phyloP scores from a whole-genome alignment of 2,888 invertebrate genomes.

The Leptinotarsa juncta region DNA sequence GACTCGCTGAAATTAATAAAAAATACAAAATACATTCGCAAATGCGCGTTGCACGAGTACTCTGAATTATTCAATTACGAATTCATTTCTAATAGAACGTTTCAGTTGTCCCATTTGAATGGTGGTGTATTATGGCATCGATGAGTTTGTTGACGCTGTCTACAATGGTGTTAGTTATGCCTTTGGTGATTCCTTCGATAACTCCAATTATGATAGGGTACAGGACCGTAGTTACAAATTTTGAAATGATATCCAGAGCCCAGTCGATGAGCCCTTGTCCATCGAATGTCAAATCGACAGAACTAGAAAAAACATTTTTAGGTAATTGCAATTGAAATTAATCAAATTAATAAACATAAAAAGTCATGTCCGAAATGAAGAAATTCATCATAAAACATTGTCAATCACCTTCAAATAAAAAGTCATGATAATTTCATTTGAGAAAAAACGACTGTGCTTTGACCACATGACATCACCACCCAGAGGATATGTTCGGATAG shows the following conservation, averaged over 20 bases:
- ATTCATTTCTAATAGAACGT: neutral
- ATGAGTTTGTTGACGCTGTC: slow-evolving; percentile 36
- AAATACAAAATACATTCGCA: neutral
- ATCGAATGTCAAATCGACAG: slow-evolving; percentile 30
- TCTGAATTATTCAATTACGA: neutral
- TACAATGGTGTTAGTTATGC: slow-evolving; percentile 33
- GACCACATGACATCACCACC: no score
- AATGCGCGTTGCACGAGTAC: neutral
- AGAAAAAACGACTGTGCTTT: no score
- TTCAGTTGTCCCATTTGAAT: neutral
- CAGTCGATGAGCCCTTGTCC: slow-evolving; percentile 39
- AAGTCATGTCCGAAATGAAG: no score
- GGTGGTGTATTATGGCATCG: slow-evolving; percentile 29
- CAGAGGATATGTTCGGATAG: no score
- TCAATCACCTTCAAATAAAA: no score
- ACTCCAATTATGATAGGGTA: slow-evolving; percentile 41
- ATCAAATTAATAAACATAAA: no score
- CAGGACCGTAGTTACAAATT: slow-evolving; percentile 42
- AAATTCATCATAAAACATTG: no score
- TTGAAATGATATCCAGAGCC: slow-evolving; percentile 42
- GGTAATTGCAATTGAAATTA: no score
- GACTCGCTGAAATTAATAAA: neutral
- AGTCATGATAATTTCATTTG: slow-evolving; percentile 50
- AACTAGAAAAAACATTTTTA: slow-evolving; percentile 27
- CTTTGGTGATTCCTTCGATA: slow-evolving; percentile 41